Conservation (phyloP, 1,140 invertebrate genomes). For the Colletes gigas region DNA sequence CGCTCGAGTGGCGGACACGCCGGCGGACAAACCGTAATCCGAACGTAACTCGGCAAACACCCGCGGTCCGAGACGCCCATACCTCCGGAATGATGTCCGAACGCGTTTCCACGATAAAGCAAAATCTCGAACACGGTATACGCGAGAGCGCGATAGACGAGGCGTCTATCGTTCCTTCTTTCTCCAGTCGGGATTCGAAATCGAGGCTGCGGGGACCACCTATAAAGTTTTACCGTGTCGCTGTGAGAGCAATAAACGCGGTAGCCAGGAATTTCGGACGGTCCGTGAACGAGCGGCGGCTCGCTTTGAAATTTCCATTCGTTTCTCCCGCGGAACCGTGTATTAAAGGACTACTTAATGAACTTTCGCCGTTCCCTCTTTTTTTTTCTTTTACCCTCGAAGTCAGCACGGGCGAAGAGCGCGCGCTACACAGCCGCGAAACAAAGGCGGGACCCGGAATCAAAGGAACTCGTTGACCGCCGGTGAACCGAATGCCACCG, state of each 20-base stretch:
- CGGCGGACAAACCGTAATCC: constrained; percentile 54
- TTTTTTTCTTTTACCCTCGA: background rate
- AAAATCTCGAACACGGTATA: background rate
- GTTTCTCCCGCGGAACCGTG: constrained; percentile 15
- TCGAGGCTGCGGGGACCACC: constrained; percentile 9
- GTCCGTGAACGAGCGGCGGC: background rate
- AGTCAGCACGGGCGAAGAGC: constrained; percentile 4
- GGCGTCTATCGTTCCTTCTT: background rate
- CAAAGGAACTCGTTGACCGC: constrained; percentile 56
- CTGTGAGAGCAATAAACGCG: constrained; percentile 19
- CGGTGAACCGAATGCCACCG: constrained; percentile 41
- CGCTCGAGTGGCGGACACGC: constrained; percentile 38
- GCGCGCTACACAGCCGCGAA: constrained; percentile 31
- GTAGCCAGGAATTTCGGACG: constrained; percentile 18
- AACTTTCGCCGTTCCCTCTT: constrained; percentile 24
- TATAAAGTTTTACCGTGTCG: constrained; percentile 3
- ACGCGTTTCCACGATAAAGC: constrained; percentile 41
- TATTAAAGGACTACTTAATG: constrained; percentile 45
- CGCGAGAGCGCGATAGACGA: background rate
- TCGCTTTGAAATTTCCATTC: constrained; percentile 38
- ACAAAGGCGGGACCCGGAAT: constrained; percentile 49
- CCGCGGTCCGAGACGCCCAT: constrained; percentile 32
- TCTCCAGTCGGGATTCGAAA: background rate
- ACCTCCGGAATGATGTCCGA: constrained; percentile 38
- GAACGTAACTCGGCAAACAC: constrained; percentile 59